Conservation (phyloP, 1,140 invertebrate genomes). For the Caerostris darwini region DNA sequence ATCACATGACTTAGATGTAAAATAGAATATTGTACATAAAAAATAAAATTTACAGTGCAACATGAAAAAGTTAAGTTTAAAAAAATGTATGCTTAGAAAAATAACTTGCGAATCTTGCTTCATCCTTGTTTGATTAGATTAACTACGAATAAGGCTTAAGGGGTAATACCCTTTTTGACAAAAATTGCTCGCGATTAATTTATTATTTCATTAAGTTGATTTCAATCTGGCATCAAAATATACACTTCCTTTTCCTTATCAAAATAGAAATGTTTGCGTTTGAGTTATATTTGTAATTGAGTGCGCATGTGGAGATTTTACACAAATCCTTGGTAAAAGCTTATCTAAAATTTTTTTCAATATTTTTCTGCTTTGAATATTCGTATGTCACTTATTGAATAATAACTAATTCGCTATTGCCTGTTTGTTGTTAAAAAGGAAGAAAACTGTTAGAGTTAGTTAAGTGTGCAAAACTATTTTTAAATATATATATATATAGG, state of each 20-base stretch:
- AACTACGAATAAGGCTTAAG: background rate
- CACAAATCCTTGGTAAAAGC: background rate
- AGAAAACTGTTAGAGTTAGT: too few species aligned
- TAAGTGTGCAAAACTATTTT: too few species aligned
- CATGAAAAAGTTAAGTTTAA: background rate
- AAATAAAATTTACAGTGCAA: background rate
- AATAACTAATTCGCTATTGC: too few species aligned
- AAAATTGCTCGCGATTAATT: background rate
- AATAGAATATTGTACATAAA: background rate
- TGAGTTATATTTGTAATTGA: background rate
- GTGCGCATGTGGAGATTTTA: background rate
- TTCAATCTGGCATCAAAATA: slow-evolving; percentile 51
- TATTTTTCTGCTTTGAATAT: background rate
- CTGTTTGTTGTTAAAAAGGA: too few species aligned
- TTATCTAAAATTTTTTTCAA: background rate
- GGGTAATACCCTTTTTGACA: background rate
- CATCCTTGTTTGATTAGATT: background rate
- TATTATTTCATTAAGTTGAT: background rate
- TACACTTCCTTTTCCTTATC: slow-evolving; percentile 50
- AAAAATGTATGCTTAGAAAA: background rate
- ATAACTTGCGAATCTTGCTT: background rate
- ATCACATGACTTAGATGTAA: background rate
- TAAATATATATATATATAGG: too few species aligned
- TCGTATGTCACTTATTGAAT: background rate
- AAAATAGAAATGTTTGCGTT: slow-evolving; percentile 18